phyloP scores from a whole-genome alignment of 23 tunicate genomes.

The Halocynthia aurantium region DNA sequence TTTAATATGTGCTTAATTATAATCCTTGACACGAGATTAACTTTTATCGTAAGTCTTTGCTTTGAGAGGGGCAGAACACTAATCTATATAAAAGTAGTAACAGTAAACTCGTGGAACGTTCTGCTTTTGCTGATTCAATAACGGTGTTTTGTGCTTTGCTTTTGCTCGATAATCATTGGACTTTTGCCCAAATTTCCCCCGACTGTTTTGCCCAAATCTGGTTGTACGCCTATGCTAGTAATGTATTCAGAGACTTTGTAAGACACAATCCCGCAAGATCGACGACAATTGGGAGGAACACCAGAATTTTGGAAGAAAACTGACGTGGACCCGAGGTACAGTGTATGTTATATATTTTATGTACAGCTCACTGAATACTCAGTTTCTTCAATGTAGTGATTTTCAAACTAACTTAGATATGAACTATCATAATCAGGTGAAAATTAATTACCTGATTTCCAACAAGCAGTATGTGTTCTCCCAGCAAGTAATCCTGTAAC shows the following conservation, averaged over 20 bases:
- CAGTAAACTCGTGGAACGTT: no score
- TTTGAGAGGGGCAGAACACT: no score
- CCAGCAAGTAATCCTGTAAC: constrained; percentile 79
- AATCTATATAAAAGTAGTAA: no score
- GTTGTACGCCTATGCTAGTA: no score
- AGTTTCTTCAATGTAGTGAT: neutral
- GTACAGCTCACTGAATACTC: neutral
- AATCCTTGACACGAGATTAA: neutral
- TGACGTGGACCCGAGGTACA: neutral
- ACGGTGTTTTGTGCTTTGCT: no score
- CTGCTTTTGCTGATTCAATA: no score
- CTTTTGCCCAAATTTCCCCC: no score
- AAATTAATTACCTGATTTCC: constrained; percentile 70
- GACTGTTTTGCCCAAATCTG: no score
- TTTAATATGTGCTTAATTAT: neutral
- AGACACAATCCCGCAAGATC: no score
- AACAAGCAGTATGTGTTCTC: constrained; percentile 88
- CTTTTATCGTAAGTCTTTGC: neutral
- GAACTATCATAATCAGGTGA: neutral
- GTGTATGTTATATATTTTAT: neutral
- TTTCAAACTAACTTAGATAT: neutral
- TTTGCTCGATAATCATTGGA: no score
- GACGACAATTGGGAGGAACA: no score
- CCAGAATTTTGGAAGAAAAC: neutral
- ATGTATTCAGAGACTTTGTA: no score